Conservation (phyloP, 1,140 invertebrate species). For the Argopecten irradians region DNA sequence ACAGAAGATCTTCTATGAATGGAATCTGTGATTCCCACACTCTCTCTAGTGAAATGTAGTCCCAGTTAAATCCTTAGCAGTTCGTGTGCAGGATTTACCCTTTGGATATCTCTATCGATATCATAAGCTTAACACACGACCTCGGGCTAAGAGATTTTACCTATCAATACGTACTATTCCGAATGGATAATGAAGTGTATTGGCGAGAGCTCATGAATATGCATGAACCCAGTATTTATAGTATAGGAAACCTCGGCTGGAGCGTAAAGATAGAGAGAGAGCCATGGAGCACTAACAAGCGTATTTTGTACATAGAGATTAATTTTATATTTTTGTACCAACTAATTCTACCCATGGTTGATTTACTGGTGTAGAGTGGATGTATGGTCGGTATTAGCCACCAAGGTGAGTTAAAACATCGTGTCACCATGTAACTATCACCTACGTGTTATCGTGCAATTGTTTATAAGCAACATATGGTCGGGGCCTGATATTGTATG, state of each 20-base stretch:
- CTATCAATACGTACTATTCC: not conserved
- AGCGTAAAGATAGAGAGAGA: conserved; percentile 9
- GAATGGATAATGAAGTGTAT: conserved; percentile 18
- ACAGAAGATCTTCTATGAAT: conserved; percentile 2
- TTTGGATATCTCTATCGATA: not conserved
- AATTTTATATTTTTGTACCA: conserved; percentile 5
- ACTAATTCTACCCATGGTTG: not conserved
- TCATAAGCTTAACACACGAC: not conserved
- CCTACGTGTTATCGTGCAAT: not conserved
- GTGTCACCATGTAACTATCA: not conserved
- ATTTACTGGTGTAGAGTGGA: not conserved
- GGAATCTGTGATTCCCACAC: not conserved
- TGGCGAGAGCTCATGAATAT: conserved; percentile 1
- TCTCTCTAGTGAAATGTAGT: not conserved
- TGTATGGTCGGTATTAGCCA: not conserved
- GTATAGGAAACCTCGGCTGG: not conserved
- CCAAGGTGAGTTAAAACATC: not conserved
- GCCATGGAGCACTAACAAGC: not conserved
- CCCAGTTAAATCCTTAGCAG: not conserved
- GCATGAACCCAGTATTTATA: conserved; percentile 3
- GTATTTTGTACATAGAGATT: not conserved
- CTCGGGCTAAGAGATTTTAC: not conserved
- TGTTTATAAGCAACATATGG: conserved; percentile 18
- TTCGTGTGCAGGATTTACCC: not conserved
- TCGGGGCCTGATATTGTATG: not conserved